Evolutionary conservation across 2,113 vertebrate genomes (phyloP).

Genomic region (Brachypodius melanocephalos): DNA sequence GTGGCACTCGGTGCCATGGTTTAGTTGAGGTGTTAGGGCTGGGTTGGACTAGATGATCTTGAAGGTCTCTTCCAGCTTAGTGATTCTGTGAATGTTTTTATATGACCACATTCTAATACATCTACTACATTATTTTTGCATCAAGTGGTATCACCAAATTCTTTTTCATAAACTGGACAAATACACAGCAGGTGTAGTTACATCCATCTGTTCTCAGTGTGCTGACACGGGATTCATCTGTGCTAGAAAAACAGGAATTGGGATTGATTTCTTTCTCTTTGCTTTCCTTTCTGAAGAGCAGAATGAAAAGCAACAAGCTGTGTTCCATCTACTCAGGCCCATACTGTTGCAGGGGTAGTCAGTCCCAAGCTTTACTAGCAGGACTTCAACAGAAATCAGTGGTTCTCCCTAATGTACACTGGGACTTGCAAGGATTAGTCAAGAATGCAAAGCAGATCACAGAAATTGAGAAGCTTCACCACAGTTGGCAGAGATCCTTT

Average conservation of each 20-base stretch:
- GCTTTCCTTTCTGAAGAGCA: neutral
- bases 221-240: neutral
- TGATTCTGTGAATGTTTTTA: neutral
- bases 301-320: neutral
- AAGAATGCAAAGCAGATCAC: neutral
- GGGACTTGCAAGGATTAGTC: neutral
- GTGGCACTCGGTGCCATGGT: neutral
- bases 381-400: neutral
- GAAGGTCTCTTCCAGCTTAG: neutral
- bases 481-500: neutral
- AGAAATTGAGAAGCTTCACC: neutral
- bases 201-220: neutral
- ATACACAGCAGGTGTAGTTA: slow-evolving; percentile 3
- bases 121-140: neutral
- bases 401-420: neutral
- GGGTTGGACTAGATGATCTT: neutral
- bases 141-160: neutral
- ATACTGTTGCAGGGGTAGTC: neutral
- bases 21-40: neutral
- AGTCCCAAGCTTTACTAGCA: neutral
- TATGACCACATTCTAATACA: neutral
- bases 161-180: neutral
- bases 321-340: neutral
- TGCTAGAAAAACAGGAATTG: neutral
- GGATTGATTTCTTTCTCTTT: neutral